Evolutionary conservation across 2,888 invertebrate genomes (phyloP), one percentile per base, ranked within the genome.

Genomic region (Cephus runcator): DNA sequence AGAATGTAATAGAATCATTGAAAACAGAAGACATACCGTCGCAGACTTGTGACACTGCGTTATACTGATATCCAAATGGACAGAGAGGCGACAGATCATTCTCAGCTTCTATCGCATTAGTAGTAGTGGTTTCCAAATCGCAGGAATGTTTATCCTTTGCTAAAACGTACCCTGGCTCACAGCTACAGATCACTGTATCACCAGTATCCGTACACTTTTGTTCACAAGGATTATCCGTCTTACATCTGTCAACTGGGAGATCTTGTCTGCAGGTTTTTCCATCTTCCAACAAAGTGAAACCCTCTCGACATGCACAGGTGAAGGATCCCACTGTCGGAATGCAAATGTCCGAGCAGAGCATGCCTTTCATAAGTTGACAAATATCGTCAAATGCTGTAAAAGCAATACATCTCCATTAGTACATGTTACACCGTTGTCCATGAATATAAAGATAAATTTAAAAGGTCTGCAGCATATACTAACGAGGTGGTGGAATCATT

Each of bases 301-400:
- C 96, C 78, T 94, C 93, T 76, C 94, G 93, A 87, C 96, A 96
- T 82, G 94, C 93, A 87, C 96, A 96, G 81, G 92, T 93, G 87
- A 94, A 96, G 0, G 96, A 96, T 0, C 95, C 95, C 0, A 93
- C 94, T 0, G 94, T 93, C 2, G 96, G 95, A 34, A 96, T 93
- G 88, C 97, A 97, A 85, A 95, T 94, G 85, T 97, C 96, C 0
- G 96, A 95, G 89, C 97, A 97, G 23, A 96, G 91, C 85, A 93
- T 90, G n/a, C 92, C 93, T 87, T 92, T 91, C 88, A 93, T 92
- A 69, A 92, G 83, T 71, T 91, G 87, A 82, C 93, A 93, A 69
- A 93, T 88, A 83, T 93, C 92, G 56, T 90, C 91, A 75, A 88
- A 15, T 31, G 81, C 90, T 90, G 85, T 12, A 83, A 77, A 12